Conservation (phyloP, 1,140 invertebrate species). For the Platorchestia sp. region DNA sequence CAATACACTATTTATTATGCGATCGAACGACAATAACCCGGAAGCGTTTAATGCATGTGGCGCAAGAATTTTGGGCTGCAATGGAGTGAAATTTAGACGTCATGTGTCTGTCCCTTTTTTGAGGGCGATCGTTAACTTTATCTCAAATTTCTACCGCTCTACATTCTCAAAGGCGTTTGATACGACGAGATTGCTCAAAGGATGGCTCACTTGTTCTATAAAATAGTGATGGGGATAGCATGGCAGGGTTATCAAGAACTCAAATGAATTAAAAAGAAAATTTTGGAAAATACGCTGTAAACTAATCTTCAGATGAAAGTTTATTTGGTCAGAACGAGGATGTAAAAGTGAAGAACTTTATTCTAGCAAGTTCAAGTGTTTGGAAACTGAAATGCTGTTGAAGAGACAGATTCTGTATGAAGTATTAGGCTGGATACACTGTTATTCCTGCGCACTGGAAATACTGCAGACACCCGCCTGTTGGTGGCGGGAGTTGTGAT, state of each 20-base stretch:
- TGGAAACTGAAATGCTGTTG: background rate
- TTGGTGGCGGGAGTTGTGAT: background rate
- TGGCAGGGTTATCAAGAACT: background rate
- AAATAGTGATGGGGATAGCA: background rate
- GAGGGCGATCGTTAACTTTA: background rate
- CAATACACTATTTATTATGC: background rate
- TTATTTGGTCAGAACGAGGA: background rate
- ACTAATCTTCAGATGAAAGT: background rate
- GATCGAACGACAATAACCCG: background rate
- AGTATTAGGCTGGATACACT: background rate
- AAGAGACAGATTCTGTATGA: background rate
- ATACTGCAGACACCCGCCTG: background rate
- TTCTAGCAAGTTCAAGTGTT: background rate
- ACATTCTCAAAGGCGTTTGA: background rate
- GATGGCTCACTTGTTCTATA: slow-evolving; percentile 10
- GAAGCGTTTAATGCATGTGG: background rate
- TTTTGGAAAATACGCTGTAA: background rate
- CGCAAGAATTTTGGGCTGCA: background rate
- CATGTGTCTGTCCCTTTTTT: background rate
- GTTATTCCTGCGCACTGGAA: background rate
- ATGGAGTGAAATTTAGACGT: background rate
- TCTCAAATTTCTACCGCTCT: background rate
- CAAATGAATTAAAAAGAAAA: background rate
- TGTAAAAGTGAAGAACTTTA: background rate
- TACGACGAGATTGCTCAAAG: slow-evolving; percentile 8